Evolutionary conservation across 2,888 invertebrate species (phyloP).

Genomic region (Epiblema foenella): DNA sequence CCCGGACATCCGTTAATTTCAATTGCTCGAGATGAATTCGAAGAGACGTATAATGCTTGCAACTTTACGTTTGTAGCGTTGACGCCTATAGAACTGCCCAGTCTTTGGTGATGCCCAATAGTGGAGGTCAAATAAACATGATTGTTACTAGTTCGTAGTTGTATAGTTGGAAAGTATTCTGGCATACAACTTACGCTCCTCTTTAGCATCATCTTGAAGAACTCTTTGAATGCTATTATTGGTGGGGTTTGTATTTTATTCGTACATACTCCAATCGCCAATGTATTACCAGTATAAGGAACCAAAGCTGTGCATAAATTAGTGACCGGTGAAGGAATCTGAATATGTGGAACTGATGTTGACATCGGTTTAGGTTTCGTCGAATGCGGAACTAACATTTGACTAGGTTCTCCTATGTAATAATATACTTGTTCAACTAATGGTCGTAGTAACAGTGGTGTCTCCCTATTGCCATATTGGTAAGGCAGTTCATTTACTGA

Average conservation of each 20-base stretch:
- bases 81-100: slow-evolving; percentile 20
- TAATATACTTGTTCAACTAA: background rate
- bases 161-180: slow-evolving; percentile 7
- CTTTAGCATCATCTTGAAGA: slow-evolving; percentile 1
- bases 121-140: slow-evolving; percentile 37
- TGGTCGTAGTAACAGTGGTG: background rate
- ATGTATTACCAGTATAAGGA: slow-evolving; percentile 6
- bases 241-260: slow-evolving; percentile 10
- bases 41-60: slow-evolving; percentile 33
- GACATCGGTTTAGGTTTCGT: background rate
- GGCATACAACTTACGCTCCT: background rate
- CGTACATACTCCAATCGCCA: background rate
- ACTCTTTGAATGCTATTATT: background rate
- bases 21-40: background rate
- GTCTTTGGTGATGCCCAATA: slow-evolving; percentile 5
- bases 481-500: slow-evolving; percentile 8
- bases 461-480: background rate
- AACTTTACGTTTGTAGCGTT: slow-evolving; percentile 29
- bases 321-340: background rate
- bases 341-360: background rate
- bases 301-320: slow-evolving; percentile 25
- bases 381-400: background rate
- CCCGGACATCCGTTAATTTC: background rate
- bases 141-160: slow-evolving; percentile 7
- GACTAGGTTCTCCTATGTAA: background rate